Base-by-base conservation (phyloP, 2,113 vertebrate species). In the Excalfactoria chinensis region DNA sequence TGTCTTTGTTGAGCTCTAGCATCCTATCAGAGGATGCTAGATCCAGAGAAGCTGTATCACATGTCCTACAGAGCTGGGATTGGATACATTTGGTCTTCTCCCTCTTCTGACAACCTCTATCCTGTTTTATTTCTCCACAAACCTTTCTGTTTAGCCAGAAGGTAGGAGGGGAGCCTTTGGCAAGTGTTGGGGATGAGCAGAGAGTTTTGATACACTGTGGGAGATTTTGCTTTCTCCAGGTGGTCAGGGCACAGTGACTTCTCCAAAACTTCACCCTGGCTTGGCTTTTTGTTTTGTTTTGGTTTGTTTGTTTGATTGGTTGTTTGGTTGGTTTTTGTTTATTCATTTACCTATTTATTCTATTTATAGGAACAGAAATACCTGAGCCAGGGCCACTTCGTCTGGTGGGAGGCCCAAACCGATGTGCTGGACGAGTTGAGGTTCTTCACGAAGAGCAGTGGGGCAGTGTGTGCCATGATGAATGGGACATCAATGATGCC, bases 401-500 rank as follows among this genome's bases (percentile, higher is more conserved):
- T 4, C 32, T 91, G 56, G 76, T 81, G 32, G 69, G 32, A 37
- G 89, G 89, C 49, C 89, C 89, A 0, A 86, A 86, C 43, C 35
- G 89, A 51, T 91, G 89, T 30, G 89, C 89, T 2, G 89, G 89
- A 15, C 63, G 89, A 59, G 89, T 91, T 20, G 89, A 91, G 63
- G 83, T 91, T 49, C 89, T 91, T 9, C 89, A 91, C 1, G 41
- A 91, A 21, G 89, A 91, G 0, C 56, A 21, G 32, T 91, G 89
- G 89, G 89, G 89, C 48, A 91, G 56, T 0, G 70, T 91, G 41
- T 91, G 89, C 63, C 89, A 86, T 5, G 83, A 91, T 6, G 1
- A 43, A 21, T 91, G 89, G 89, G 89, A 91, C 13, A 37, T 91
- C 4, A 75, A 69, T 1, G 96, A 98, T 62, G 98, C 98, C 55